Percentiles rank a stretch among this genome's conserved stretches.
These are phyloP conservation scores for Tridacna crocea DNA, from an alignment of 2,888 invertebrate genomes.

Conservation along the genomic window DNA sequence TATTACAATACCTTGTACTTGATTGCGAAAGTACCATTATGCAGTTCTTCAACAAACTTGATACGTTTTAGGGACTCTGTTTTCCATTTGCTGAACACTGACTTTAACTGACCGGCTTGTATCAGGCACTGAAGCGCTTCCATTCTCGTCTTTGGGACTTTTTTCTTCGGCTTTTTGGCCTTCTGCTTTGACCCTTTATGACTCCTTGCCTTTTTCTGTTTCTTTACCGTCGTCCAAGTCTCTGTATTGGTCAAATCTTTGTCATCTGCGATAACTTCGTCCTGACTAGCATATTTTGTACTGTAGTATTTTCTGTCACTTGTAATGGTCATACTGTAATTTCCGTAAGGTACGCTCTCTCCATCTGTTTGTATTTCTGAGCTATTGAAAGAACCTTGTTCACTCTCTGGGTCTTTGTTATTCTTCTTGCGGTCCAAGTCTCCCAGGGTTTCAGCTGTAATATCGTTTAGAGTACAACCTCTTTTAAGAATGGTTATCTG, in stretches of 20 bases:
- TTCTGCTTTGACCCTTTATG: background rate
- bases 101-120: slow-evolving; percentile 41
- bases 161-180: slow-evolving; percentile 29
- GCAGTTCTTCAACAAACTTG: slow-evolving; percentile 30
- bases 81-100: slow-evolving; percentile 50
- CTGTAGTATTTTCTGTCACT: slow-evolving; percentile 17
- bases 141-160: slow-evolving; percentile 32
- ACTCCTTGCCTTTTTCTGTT: background rate
- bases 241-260: background rate
- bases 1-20: slow-evolving; percentile 55
- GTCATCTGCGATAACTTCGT: background rate
- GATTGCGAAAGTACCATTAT: slow-evolving; percentile 42
- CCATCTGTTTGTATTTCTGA: background rate
- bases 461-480: background rate
- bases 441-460: background rate
- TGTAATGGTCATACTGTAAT: slow-evolving; percentile 7
- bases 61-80: slow-evolving; percentile 44
- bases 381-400: background rate
- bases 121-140: slow-evolving; percentile 44
- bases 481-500: slow-evolving; percentile 21
- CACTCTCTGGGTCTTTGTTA: background rate
- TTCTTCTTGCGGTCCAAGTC: background rate
- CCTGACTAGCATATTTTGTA: background rate
- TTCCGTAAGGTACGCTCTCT: slow-evolving; percentile 13
- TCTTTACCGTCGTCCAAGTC: background rate